phyloP scores from a whole-genome alignment of 2,888 invertebrate species.

The Norana najaformis region DNA sequence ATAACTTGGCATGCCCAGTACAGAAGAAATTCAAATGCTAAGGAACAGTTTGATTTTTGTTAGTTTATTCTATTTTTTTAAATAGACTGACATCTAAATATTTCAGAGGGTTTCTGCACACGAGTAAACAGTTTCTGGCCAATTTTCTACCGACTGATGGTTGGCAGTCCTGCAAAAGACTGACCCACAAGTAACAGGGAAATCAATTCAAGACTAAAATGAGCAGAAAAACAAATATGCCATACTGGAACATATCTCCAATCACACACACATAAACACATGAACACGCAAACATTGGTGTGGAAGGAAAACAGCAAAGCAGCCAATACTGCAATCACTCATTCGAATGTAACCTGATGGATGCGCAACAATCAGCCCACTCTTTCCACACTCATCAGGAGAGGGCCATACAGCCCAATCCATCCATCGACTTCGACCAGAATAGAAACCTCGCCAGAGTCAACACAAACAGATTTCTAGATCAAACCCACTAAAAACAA shows the following conservation, averaged over 20 bases:
- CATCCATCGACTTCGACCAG: background rate
- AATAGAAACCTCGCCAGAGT: background rate
- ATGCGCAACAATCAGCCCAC: constrained; percentile 13
- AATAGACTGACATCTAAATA: too few species aligned
- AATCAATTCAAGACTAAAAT: background rate
- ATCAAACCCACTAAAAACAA: background rate
- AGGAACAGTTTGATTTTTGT: too few species aligned
- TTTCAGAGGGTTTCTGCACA: too few species aligned
- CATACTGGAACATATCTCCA: background rate
- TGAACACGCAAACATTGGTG: background rate
- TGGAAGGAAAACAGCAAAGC: background rate
- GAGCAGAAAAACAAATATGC: background rate
- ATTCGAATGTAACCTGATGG: background rate
- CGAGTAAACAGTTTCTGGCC: background rate
- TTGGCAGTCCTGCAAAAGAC: background rate
- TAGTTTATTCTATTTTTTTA: too few species aligned
- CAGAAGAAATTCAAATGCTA: background rate
- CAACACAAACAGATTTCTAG: constrained; percentile 13
- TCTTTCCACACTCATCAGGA: background rate
- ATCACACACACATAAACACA: background rate
- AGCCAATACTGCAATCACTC: background rate
- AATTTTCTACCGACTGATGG: background rate
- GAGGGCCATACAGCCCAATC: background rate
- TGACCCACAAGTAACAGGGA: background rate
- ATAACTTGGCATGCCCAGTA: background rate